These are phyloP conservation scores for Drosophila dunni DNA, from an alignment of 1,140 invertebrate species.

Conservation along the genomic window DNA sequence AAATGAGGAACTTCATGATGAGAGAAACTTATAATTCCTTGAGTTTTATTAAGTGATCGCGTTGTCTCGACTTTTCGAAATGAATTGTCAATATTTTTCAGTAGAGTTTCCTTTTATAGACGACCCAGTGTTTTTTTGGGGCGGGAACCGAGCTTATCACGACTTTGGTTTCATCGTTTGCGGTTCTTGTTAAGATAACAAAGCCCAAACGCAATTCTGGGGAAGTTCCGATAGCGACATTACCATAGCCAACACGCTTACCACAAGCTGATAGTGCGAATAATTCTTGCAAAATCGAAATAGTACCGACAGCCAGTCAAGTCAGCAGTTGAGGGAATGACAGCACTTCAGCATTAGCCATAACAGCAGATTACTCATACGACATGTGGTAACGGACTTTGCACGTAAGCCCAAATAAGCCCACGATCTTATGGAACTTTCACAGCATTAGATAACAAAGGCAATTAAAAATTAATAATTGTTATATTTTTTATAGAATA, in stretches of 20 bases:
- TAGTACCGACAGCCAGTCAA: slow-evolving; percentile 14
- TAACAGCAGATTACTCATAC: slow-evolving; percentile 64
- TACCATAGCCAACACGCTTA: slow-evolving; percentile 58
- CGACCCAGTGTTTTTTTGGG: background rate
- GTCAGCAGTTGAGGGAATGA: slow-evolving; percentile 10
- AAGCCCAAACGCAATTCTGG: slow-evolving; percentile 30
- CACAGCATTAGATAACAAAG: slow-evolving; percentile 6
- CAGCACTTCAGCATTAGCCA: slow-evolving; percentile 17
- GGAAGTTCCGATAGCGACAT: slow-evolving; percentile 69
- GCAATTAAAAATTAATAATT: slow-evolving; percentile 6
- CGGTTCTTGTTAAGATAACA: slow-evolving; percentile 51
- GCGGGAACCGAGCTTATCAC: slow-evolving; percentile 50
- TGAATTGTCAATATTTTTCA: slow-evolving; percentile 38
- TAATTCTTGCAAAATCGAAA: slow-evolving; percentile 16
- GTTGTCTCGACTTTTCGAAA: slow-evolving; percentile 47
- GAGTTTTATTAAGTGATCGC: background rate
- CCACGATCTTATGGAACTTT: slow-evolving; percentile 48
- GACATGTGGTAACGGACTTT: slow-evolving; percentile 52
- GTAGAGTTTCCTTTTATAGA: slow-evolving; percentile 58
- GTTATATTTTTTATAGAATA: background rate
- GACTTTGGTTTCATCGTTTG: slow-evolving; percentile 58
- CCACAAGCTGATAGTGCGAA: slow-evolving; percentile 40
- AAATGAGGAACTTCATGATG: slow-evolving; percentile 53
- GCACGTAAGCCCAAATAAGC: background rate
- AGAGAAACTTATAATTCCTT: background rate